These are phyloP conservation scores for Tachina lurida DNA, from an alignment of 2,888 invertebrate genomes.

Conservation along the genomic window DNA sequence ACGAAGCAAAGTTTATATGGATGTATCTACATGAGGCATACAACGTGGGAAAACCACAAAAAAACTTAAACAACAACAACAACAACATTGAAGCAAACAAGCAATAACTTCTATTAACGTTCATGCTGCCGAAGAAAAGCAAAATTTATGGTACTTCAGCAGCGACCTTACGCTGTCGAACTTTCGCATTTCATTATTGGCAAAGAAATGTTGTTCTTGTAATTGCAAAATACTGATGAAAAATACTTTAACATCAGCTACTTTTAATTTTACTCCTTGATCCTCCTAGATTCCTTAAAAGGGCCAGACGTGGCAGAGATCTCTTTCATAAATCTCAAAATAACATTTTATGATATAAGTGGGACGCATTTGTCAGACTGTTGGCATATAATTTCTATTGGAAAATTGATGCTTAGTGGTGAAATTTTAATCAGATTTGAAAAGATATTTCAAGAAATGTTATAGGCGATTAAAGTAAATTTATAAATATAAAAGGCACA, in stretches of 20 bases:
- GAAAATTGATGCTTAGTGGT: too few relatives aligned
- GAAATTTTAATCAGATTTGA: too few relatives aligned
- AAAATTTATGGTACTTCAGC: conserved; percentile 53
- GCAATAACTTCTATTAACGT: conserved; percentile 55
- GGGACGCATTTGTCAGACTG: not conserved
- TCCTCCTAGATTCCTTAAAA: conserved; percentile 1
- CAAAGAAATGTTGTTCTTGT: not conserved
- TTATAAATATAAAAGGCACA: too few relatives aligned
- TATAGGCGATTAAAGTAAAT: too few relatives aligned
- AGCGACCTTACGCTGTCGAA: conserved; percentile 36
- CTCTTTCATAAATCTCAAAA: conserved; percentile 5
- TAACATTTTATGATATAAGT: not conserved
- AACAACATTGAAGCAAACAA: conserved; percentile 36
- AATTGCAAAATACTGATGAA: not conserved
- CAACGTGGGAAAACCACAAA: conserved; percentile 35
- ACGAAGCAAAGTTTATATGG: not conserved
- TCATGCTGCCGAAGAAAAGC: conserved; percentile 27
- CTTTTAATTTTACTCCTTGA: conserved; percentile 1
- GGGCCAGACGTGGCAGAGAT: not conserved
- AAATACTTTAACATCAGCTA: conserved; percentile 7
- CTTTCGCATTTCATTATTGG: conserved; percentile 9
- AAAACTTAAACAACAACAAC: conserved; percentile 23
- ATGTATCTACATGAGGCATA: not conserved
- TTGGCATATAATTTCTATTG: too few relatives aligned
- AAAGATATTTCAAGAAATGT: too few relatives aligned